Percentiles rank a stretch among this genome's conserved stretches.
phyloP scores from a whole-genome alignment of 1,140 invertebrate species.

The Drosophila mojavensis region DNA sequence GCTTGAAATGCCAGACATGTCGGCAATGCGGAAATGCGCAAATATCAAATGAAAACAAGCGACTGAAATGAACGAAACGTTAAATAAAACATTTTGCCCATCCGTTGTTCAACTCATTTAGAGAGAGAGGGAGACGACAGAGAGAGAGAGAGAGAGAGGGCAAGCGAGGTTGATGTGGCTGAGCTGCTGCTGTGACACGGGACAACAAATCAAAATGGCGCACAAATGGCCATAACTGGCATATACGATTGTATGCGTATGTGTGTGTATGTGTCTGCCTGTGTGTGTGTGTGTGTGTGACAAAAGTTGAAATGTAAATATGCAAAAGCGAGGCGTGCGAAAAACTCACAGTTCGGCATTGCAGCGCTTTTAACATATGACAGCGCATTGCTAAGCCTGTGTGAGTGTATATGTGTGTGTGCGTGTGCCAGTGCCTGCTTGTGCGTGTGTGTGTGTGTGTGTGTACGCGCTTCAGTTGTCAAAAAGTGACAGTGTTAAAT shows the following conservation, averaged over 20 bases:
- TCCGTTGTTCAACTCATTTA: constrained; percentile 66
- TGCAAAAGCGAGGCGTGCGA: constrained; percentile 39
- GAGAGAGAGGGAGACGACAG: neutral
- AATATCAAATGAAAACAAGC: constrained; percentile 72
- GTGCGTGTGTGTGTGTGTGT: constrained; percentile 6
- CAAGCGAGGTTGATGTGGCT: neutral
- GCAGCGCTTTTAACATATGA: constrained; percentile 47
- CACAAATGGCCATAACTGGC: neutral
- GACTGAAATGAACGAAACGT: constrained; percentile 47
- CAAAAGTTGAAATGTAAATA: constrained; percentile 53
- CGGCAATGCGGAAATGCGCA: constrained; percentile 80
- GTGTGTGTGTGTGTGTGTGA: constrained; percentile 20
- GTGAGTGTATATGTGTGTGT: constrained; percentile 13
- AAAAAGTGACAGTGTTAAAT: constrained; percentile 75
- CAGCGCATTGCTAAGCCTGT: constrained; percentile 20
- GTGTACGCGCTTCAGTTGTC: constrained; percentile 46
- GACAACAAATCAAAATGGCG: constrained; percentile 47
- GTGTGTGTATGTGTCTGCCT: constrained; percentile 9
- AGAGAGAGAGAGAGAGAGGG: neutral
- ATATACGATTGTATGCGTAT: neutral
- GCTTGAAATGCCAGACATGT: constrained; percentile 74
- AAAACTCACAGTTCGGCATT: constrained; percentile 35
- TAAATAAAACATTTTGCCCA: constrained; percentile 73
- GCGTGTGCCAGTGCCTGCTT: neutral
- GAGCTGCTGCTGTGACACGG: constrained; percentile 13